A percentile compares a stretch with the other conserved stretches of the same genome.
Evolutionary conservation across 1,140 invertebrate genomes (phyloP).

Genomic region (Mizuhopecten yessoensis): DNA sequence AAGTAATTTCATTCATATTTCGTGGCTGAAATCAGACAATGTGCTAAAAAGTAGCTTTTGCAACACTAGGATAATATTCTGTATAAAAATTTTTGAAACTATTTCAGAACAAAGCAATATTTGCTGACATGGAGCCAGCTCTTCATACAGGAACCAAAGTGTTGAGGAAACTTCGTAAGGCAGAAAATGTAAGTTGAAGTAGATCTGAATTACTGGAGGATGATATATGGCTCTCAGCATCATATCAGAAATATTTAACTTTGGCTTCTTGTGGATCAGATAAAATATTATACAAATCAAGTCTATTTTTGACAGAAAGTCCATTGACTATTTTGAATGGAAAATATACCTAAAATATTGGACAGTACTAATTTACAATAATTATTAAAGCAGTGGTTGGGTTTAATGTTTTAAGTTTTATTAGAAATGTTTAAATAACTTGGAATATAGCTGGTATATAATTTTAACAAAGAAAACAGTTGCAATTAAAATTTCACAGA

Average conservation of each 20-base stretch:
- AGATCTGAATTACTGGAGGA: not conserved
- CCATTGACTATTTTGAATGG: too few relatives aligned
- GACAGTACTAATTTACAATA: too few relatives aligned
- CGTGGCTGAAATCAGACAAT: not conserved
- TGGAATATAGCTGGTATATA: too few relatives aligned
- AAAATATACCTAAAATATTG: too few relatives aligned
- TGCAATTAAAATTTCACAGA: too few relatives aligned
- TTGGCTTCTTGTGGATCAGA: not conserved
- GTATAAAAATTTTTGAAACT: conserved; percentile 1
- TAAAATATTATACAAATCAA: too few relatives aligned
- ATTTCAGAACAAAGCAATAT: conserved; percentile 72
- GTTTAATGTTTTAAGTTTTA: too few relatives aligned
- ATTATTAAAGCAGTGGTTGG: too few relatives aligned
- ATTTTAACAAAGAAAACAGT: too few relatives aligned
- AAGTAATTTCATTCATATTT: too few relatives aligned
- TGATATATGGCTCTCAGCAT: not conserved
- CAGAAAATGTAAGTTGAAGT: conserved; percentile 69
- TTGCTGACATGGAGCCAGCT: conserved; percentile 74
- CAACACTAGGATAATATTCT: not conserved
- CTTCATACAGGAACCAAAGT: conserved; percentile 71
- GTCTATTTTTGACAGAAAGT: not conserved
- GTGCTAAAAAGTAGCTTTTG: not conserved
- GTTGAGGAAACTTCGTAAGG: conserved; percentile 66
- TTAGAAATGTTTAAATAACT: too few relatives aligned
- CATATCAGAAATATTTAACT: not conserved